A percentile compares a stretch with the other conserved stretches of the same genome.
phyloP scores from a whole-genome alignment of 2,113 vertebrate species.

The Amphilophus citrinellus region DNA sequence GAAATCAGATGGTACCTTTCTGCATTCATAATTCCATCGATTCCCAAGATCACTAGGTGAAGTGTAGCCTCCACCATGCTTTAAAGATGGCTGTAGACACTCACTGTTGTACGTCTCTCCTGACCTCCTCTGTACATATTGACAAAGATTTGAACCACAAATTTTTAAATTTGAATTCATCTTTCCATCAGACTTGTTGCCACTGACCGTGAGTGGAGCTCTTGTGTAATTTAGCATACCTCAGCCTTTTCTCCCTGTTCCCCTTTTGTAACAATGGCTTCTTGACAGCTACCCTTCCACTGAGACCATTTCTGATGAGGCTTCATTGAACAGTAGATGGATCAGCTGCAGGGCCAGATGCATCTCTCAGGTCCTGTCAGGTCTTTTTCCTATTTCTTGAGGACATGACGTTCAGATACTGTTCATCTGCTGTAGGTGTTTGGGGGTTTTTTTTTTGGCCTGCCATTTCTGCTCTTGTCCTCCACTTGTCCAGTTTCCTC shows the following conservation, averaged over 20 bases:
- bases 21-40: background rate
- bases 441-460: background rate
- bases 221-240: background rate
- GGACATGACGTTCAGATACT: background rate
- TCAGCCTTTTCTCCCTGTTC: background rate
- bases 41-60: background rate
- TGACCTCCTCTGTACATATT: background rate
- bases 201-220: background rate
- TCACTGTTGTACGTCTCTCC: background rate
- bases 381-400: background rate
- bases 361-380: background rate
- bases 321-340: background rate
- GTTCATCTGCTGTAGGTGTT: background rate
- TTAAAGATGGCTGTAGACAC: background rate
- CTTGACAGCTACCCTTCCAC: background rate
- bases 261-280: background rate
- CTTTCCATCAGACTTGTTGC: background rate
- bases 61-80: background rate
- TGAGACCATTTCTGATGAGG: background rate
- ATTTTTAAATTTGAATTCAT: background rate
- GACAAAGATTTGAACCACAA: too few relatives aligned
- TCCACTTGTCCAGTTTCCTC: too few relatives aligned
- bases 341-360: background rate
- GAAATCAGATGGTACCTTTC: background rate
- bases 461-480: background rate